Evolutionary conservation across 2,113 vertebrate genomes (phyloP).

Genomic region (Rhynchomys soricoides): DNA sequence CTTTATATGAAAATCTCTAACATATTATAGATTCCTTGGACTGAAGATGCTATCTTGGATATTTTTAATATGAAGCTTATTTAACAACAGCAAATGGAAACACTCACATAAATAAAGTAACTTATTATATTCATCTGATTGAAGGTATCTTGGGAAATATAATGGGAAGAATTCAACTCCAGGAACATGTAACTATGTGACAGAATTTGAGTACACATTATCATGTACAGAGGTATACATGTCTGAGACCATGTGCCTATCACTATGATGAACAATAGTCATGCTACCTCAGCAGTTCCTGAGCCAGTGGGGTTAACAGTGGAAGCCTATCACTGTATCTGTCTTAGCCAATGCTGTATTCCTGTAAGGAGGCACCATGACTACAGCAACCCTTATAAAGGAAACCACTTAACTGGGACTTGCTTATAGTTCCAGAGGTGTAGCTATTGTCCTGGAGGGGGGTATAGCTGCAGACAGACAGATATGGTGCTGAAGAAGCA

Average conservation of each 20-base stretch:
- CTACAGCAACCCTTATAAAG: background rate
- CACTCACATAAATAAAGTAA: background rate
- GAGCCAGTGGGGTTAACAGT: background rate
- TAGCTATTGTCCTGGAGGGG: background rate
- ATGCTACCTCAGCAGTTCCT: background rate
- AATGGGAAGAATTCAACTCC: background rate
- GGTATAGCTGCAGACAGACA: background rate
- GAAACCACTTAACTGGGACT: background rate
- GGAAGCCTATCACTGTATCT: background rate
- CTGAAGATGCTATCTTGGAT: background rate
- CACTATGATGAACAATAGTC: accelerated
- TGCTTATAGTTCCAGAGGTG: too few species aligned
- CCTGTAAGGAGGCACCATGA: too few species aligned
- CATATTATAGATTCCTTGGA: background rate
- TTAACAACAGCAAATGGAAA: background rate
- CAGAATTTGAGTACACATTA: accelerated
- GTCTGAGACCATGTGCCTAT: background rate
- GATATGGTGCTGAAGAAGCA: background rate
- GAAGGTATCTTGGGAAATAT: background rate
- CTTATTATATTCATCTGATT: background rate
- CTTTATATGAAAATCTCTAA: background rate
- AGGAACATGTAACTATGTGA: background rate
- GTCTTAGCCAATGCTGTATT: background rate
- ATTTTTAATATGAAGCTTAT: background rate
- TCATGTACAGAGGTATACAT: background rate